Conservation (phyloP, 2,888 invertebrate species). For the Drosophila mulleri region DNA sequence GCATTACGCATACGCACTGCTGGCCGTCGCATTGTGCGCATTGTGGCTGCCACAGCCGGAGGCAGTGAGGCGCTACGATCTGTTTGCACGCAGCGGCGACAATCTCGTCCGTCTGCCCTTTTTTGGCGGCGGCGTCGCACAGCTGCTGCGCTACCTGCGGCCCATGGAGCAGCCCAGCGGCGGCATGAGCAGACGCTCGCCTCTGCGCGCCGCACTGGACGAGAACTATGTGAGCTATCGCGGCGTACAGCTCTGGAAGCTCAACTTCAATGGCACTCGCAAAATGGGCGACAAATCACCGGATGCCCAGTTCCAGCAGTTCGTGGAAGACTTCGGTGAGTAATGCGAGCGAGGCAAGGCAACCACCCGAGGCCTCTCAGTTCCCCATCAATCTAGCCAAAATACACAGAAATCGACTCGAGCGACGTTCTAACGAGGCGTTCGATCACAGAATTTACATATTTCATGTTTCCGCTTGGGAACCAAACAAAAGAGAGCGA, state of each 20-base stretch:
- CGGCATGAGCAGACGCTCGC: conserved; percentile 65
- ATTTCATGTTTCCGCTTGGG: not conserved
- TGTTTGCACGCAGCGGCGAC: conserved; percentile 37
- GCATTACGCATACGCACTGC: conserved; percentile 47
- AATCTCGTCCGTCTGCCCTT: conserved; percentile 63
- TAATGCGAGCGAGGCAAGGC: conserved; percentile 1
- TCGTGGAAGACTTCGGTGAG: conserved; percentile 78
- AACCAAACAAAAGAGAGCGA: not conserved
- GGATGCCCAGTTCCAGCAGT: conserved; percentile 61
- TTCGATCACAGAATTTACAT: not conserved
- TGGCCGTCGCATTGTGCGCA: not conserved
- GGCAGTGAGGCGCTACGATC: conserved; percentile 12
- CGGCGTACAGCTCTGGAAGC: conserved; percentile 81
- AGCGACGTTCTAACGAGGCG: conserved; percentile 1
- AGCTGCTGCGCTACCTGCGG: conserved; percentile 71
- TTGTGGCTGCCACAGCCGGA: conserved; percentile 1
- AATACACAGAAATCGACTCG: conserved; percentile 9
- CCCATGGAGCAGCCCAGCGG: conserved; percentile 50
- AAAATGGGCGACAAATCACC: conserved; percentile 40
- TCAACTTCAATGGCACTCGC: conserved; percentile 71
- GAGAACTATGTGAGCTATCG: conserved; percentile 81
- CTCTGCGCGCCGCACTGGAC: conserved; percentile 76
- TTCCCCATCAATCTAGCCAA: not conserved
- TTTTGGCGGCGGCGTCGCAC: conserved; percentile 77
- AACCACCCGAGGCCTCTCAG: not conserved